Percentiles rank a stretch among this genome's conserved stretches.
These are phyloP conservation scores for Priocnemis perturbator DNA, from an alignment of 2,888 invertebrate species.

Conservation along the genomic window DNA sequence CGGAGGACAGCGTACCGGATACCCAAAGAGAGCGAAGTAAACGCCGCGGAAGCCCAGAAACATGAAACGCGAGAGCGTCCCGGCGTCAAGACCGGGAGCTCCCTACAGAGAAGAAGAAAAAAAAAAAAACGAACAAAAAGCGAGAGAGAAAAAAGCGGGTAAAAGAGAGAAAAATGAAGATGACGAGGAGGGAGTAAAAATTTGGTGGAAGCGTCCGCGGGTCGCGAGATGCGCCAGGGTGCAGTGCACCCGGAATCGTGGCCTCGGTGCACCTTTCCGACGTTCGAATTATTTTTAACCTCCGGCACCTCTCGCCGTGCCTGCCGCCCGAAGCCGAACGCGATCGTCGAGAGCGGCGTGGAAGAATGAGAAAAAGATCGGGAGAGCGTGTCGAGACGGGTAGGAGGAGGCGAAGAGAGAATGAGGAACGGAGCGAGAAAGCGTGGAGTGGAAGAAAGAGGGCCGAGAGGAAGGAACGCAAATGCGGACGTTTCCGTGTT, in stretches of 20 bases:
- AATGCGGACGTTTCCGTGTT: constrained; percentile 38
- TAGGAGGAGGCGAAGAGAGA: not conserved
- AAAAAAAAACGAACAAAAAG: not conserved
- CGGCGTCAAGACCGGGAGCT: no score
- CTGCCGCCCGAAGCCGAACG: not conserved
- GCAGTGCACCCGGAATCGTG: constrained; percentile 28
- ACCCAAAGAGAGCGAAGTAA: no score
- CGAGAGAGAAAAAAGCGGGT: constrained; percentile 10
- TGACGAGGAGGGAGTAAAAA: no score
- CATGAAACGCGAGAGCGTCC: no score
- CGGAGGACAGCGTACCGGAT: no score
- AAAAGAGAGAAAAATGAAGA: constrained; percentile 1
- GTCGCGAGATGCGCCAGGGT: constrained; percentile 25
- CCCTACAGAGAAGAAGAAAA: not conserved
- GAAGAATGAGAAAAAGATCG: not conserved
- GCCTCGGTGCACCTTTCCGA: constrained; percentile 34
- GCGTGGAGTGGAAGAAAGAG: not conserved
- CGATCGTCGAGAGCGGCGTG: no score
- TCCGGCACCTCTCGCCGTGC: constrained; percentile 3
- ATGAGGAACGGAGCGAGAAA: not conserved
- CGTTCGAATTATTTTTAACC: constrained; percentile 43
- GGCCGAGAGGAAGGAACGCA: not conserved
- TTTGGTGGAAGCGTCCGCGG: not conserved
- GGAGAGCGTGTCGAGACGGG: no score
- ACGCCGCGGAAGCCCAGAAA: no score